These are phyloP conservation scores for Drosophila koepferae DNA, from an alignment of 2,888 invertebrate species.

Conservation along the genomic window DNA sequence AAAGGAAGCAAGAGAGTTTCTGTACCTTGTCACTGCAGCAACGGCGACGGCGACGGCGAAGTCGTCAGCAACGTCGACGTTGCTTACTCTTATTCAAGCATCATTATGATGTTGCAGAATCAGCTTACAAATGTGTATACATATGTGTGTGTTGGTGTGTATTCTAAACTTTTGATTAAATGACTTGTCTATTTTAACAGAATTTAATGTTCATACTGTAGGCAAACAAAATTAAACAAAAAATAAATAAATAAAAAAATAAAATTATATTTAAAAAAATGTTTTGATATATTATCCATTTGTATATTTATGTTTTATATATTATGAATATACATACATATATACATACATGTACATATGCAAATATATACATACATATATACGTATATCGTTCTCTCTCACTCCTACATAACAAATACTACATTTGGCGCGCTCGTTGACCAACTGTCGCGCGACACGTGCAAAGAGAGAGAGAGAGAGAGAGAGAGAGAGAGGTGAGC, in stretches of 20 bases:
- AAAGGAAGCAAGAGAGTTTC: slow-evolving; percentile 21
- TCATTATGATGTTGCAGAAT: slow-evolving; percentile 20
- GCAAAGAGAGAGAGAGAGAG: slow-evolving; percentile 14
- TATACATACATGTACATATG: neutral
- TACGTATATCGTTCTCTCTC: neutral
- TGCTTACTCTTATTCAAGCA: slow-evolving; percentile 14
- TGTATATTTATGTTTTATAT: neutral
- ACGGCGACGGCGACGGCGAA: neutral
- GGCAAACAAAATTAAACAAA: too few species aligned
- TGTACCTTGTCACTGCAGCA: slow-evolving; percentile 17
- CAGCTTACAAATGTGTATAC: slow-evolving; percentile 3
- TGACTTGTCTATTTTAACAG: neutral
- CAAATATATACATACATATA: too few species aligned
- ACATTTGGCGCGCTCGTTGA: slow-evolving; percentile 32
- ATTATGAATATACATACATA: neutral
- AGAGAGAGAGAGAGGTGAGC: neutral
- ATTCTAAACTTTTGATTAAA: neutral
- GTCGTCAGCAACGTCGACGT: neutral
- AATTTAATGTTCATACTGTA: too few species aligned
- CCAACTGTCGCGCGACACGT: slow-evolving; percentile 50
- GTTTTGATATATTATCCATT: neutral
- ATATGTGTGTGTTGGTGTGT: neutral
- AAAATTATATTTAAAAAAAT: neutral
- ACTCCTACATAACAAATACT: neutral
- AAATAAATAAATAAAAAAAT: too few species aligned